These are phyloP conservation scores for Sterrhoptilus dennistouni DNA, from an alignment of 2,113 vertebrate species.

Conservation along the genomic window DNA sequence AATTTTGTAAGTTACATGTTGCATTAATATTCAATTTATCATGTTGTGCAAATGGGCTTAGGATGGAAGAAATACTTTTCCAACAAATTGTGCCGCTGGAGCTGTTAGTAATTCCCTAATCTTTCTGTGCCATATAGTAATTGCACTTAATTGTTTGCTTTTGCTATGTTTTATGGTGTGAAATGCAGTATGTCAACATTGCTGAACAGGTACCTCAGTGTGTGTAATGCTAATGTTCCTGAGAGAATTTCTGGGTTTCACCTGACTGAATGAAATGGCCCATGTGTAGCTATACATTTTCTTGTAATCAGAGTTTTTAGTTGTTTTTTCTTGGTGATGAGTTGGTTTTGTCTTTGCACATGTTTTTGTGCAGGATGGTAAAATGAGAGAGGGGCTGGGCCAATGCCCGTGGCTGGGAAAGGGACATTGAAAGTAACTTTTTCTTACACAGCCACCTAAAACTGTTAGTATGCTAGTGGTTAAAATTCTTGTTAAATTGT, in stretches of 20 bases:
- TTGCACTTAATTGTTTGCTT: conserved; percentile 34
- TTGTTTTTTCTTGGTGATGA: background rate
- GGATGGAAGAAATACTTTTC: background rate
- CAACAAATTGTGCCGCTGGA: background rate
- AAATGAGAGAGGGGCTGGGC: background rate
- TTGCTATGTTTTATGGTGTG: background rate
- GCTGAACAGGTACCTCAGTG: background rate
- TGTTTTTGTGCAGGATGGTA: background rate
- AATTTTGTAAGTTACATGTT: background rate
- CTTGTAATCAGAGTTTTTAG: background rate
- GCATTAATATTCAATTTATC: background rate
- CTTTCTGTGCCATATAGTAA: background rate
- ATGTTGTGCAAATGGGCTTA: conserved; percentile 1
- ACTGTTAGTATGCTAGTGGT: background rate
- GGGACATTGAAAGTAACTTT: rapidly evolving
- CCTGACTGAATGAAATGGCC: background rate
- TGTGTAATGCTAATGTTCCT: background rate
- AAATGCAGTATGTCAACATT: background rate
- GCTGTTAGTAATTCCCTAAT: conserved; percentile 30
- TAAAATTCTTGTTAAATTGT: background rate
- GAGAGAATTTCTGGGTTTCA: background rate
- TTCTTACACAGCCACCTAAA: background rate
- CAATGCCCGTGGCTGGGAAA: rapidly evolving
- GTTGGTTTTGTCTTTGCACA: background rate
- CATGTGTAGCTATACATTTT: background rate